Conservation (phyloP, 2,888 invertebrate species). For the Hecatera dysodea region DNA sequence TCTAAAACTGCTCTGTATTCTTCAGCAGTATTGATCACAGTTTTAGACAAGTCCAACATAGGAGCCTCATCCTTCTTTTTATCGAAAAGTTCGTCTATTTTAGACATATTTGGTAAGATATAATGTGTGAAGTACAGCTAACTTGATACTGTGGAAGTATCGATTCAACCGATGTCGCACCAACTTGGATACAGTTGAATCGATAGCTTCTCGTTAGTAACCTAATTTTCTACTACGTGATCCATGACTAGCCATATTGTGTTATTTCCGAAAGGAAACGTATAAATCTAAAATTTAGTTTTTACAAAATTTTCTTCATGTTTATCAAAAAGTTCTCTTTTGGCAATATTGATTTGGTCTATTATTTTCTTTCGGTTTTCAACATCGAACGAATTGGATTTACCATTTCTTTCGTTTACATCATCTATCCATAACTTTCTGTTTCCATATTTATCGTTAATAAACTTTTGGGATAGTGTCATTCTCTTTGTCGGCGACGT, state of each 20-base stretch:
- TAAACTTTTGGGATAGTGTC: conserved; percentile 89
- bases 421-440: conserved; percentile 88
- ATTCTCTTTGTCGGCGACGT: conserved; percentile 82
- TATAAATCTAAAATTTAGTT: conserved; percentile 70
- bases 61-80: conserved; percentile 96
- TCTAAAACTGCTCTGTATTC: conserved; percentile 96
- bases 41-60: conserved; percentile 96
- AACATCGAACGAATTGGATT: conserved; percentile 78
- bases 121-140: conserved; percentile 62
- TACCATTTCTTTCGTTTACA: conserved; percentile 78
- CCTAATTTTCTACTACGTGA: conserved; percentile 79
- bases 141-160: conserved; percentile 70
- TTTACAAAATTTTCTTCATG: conserved; percentile 77
- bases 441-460: conserved; percentile 90
- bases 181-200: conserved; percentile 80
- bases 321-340: conserved; percentile 80
- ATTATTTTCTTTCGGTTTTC: conserved; percentile 85
- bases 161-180: conserved; percentile 77
- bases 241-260: conserved; percentile 78
- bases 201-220: conserved; percentile 78
- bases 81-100: conserved; percentile 95
- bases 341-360: conserved; percentile 81
- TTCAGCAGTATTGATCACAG: conserved; percentile 94
- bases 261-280: conserved; percentile 60
- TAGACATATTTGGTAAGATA: conserved; percentile 87